Conservation (phyloP, 2,888 invertebrate species). For the Plagiodera versicolora region DNA sequence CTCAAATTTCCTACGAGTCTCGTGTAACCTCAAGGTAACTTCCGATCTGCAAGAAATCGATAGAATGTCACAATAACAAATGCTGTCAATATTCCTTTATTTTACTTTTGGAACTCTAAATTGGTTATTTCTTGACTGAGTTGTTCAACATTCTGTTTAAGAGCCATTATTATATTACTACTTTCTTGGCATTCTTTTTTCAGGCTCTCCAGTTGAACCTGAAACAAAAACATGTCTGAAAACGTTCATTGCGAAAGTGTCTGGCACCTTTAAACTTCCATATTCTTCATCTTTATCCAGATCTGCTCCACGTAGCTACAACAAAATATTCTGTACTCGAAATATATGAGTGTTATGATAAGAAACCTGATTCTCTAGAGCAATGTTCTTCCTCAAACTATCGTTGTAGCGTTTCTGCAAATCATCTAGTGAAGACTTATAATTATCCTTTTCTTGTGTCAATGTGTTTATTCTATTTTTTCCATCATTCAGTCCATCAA, state of each 20-base stretch:
- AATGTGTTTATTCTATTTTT: constrained; percentile 26
- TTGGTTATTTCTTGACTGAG: constrained; percentile 41
- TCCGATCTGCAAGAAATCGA: too few relatives aligned
- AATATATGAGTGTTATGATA: not conserved
- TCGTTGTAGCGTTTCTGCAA: constrained; percentile 25
- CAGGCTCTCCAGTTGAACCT: constrained; percentile 26
- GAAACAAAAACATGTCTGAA: constrained; percentile 14
- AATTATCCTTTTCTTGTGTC: constrained; percentile 24
- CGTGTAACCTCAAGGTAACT: constrained; percentile 43
- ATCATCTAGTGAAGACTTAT: constrained; percentile 18
- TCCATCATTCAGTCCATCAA: constrained; percentile 29
- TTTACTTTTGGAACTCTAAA: constrained; percentile 46
- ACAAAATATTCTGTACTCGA: not conserved
- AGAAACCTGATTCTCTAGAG: constrained; percentile 29
- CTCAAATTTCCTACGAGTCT: constrained; percentile 41
- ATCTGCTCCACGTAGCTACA: constrained; percentile 16
- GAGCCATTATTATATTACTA: constrained; percentile 31
- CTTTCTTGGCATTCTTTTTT: constrained; percentile 37
- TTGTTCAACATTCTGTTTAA: constrained; percentile 39
- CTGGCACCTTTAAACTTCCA: constrained; percentile 8
- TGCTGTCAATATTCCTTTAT: too few relatives aligned
- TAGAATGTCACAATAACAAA: too few relatives aligned
- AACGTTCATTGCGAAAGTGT: too few relatives aligned
- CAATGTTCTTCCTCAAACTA: constrained; percentile 21
- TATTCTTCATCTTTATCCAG: constrained; percentile 11